Evolutionary conservation across 2,797 vertebrate species (phyloP), one percentile per base, ranked within the genome.

Genomic region (Tokudaia tokunoshimensis): DNA sequence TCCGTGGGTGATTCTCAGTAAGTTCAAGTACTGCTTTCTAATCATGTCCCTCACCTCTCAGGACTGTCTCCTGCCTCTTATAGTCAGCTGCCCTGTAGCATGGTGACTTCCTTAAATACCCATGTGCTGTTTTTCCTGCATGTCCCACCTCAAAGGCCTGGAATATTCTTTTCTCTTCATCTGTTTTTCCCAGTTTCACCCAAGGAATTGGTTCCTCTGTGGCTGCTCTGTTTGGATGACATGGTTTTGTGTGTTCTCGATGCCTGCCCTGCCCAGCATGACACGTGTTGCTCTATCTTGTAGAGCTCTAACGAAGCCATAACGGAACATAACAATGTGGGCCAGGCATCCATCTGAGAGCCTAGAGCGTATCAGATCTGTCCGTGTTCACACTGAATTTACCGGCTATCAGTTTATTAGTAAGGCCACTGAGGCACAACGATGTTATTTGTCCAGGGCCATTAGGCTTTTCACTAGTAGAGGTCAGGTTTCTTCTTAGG

Each of bases 251-350:
- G 29, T 31, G 3, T n/a, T 34, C 31, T 67, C 8, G 17, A 10
- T 7, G 14, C 31, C 24, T 4, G 5, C 8, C 1, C 29, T 4
- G 26, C 20, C 52, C 3, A 3, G 2, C 3, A 34, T 0, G 37
- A 52, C 3, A 10, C 1, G 2, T 1, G 0, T 8, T 3, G 2
- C 2, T 29, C 6, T 2, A 0, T 55, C 79, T 55, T 47, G 8
- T 5, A 59, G 57, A 59, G 63, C 4, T 34, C 19, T 57, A 44
- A 61, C 26, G 17, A 34, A 92, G 22, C 24, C 26, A 6, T 0
- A 57, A 15, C 31, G 52, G 10, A 74, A 24, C 24, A 19, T 7
- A 70, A 37, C 7, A 15, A n/a, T 70, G 22, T 50, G 44, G 34
- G 47, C 50, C 44, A 67, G 14, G 13, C 4, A 41, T 1, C 17